Evolutionary conservation across 2,113 vertebrate genomes (phyloP).

Genomic region (Myanophis thanlyinensis): DNA sequence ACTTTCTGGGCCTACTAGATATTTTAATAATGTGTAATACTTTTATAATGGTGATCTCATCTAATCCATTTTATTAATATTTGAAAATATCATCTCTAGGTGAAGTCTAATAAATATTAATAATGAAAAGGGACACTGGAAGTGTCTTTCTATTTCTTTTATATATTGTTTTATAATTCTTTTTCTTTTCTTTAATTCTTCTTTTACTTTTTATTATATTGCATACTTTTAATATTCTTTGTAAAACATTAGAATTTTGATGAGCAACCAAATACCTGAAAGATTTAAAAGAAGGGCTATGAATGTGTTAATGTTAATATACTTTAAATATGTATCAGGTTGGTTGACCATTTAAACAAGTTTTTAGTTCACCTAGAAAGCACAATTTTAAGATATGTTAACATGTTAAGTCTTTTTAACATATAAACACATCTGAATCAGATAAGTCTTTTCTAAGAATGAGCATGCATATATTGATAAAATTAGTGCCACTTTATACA

Average conservation of each 20-base stretch:
- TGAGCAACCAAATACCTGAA: not conserved
- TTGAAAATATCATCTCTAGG: not conserved
- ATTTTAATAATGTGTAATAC: not conserved
- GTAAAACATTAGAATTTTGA: not conserved
- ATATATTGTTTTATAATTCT: too few relatives aligned
- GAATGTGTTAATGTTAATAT: slow-evolving; percentile 33
- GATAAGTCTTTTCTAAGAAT: not conserved
- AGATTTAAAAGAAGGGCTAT: not conserved
- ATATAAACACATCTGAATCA: not conserved
- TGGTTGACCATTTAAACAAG: slow-evolving; percentile 31
- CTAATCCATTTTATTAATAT: not conserved
- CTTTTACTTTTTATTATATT: not conserved
- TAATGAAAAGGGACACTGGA: too few relatives aligned
- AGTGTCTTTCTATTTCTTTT: not conserved
- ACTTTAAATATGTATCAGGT: slow-evolving; percentile 38
- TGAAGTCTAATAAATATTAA: too few relatives aligned
- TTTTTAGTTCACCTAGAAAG: not conserved
- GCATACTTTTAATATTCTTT: not conserved
- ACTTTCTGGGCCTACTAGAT: not conserved
- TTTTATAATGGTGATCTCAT: not conserved
- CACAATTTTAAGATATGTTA: not conserved
- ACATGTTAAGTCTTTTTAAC: not conserved
- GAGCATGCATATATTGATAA: not conserved
- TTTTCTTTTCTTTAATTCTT: not conserved
- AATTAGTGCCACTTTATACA: not conserved